Percentiles rank a stretch among this genome's conserved stretches.
Conservation (phyloP, 2,113 vertebrate genomes). For the Myotis brandtii region DNA sequence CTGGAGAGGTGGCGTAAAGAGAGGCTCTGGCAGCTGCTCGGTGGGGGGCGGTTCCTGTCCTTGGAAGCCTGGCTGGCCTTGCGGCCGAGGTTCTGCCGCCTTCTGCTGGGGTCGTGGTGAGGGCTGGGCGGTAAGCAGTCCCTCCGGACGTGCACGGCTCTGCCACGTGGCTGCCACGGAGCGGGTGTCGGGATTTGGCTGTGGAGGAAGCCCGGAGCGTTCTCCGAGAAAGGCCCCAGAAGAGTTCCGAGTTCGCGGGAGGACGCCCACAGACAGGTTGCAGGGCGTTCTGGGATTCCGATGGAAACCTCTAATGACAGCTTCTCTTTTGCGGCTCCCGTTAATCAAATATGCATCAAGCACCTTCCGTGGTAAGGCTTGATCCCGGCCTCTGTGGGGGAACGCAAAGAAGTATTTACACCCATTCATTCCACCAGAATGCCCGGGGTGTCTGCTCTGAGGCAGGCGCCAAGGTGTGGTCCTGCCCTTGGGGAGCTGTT, state of each 20-base stretch:
- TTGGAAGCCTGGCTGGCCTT: not conserved
- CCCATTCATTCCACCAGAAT: not conserved
- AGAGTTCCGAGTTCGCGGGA: not conserved
- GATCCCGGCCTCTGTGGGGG: not conserved
- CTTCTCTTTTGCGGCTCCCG: constrained; percentile 35
- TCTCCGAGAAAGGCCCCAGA: not conserved
- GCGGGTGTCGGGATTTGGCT: not conserved
- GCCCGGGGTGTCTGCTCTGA: not conserved
- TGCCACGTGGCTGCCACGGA: not conserved
- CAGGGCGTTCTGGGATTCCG: not conserved
- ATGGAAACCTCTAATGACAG: not conserved
- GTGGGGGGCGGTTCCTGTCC: not conserved
- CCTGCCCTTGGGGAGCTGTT: not conserved
- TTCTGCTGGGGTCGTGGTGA: not conserved
- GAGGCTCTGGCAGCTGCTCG: not conserved
- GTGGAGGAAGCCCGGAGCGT: not conserved
- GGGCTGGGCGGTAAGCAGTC: not conserved
- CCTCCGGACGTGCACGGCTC: not conserved
- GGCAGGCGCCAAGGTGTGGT: not conserved
- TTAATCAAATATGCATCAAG: constrained; percentile 63
- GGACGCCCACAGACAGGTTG: not conserved
- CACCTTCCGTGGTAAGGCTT: not conserved
- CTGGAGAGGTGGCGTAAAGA: not conserved
- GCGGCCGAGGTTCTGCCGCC: not conserved
- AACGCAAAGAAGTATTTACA: not conserved